These are phyloP conservation scores for Callosobruchus maculatus DNA, from an alignment of 2,888 invertebrate species.

Conservation along the genomic window DNA sequence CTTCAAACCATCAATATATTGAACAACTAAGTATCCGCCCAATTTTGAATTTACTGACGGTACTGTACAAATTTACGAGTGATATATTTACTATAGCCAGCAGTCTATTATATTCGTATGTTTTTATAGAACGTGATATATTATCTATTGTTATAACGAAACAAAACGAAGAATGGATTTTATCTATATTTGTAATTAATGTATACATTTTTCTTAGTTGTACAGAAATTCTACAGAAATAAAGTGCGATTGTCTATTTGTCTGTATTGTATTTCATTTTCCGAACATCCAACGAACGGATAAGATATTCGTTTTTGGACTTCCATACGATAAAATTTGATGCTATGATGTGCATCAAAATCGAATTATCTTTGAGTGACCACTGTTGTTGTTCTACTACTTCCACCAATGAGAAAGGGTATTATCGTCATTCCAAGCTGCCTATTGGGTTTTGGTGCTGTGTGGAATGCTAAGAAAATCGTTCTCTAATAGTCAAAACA, in stretches of 20 bases:
- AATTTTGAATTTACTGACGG: background rate
- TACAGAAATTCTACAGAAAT: conserved; percentile 5
- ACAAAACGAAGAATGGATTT: conserved; percentile 17
- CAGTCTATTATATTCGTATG: conserved; percentile 11
- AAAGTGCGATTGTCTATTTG: background rate
- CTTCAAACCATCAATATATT: background rate
- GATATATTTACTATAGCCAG: background rate
- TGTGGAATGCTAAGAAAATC: too few relatives aligned
- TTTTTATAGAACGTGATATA: conserved; percentile 24
- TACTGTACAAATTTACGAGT: background rate
- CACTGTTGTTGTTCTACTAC: too few relatives aligned
- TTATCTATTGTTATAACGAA: conserved; percentile 25
- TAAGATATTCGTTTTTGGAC: too few relatives aligned
- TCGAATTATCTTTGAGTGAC: too few relatives aligned
- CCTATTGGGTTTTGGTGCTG: too few relatives aligned
- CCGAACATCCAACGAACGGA: background rate
- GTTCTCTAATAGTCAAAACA: too few relatives aligned
- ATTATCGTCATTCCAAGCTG: too few relatives aligned
- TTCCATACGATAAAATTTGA: too few relatives aligned
- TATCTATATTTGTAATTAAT: conserved; percentile 25
- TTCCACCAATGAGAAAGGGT: too few relatives aligned
- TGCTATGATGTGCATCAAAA: too few relatives aligned
- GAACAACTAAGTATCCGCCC: conserved; percentile 3
- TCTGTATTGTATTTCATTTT: background rate
- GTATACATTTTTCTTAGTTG: conserved; percentile 14